phyloP scores from a whole-genome alignment of 2,888 invertebrate genomes.

The Troides helena region DNA sequence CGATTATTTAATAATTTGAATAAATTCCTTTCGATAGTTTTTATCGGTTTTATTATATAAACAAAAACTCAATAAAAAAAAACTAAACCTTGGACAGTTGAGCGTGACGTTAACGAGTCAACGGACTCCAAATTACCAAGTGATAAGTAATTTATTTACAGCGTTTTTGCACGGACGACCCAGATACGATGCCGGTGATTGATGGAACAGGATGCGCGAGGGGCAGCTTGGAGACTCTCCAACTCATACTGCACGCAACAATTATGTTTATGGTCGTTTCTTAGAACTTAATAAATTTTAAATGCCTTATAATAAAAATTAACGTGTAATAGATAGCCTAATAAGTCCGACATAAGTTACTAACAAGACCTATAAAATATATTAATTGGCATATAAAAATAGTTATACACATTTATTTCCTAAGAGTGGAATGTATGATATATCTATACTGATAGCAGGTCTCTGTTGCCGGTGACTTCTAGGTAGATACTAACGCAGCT shows the following conservation, averaged over 20 bases:
- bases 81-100: conserved; percentile 32
- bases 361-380: too few species aligned
- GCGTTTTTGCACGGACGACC: conserved; percentile 46
- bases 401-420: too few species aligned
- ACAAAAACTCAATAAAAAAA: conserved; percentile 30
- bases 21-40: conserved; percentile 7
- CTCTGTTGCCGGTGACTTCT: too few species aligned
- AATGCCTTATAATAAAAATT: conserved; percentile 21
- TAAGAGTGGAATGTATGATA: too few species aligned
- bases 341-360: conserved; percentile 11
- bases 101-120: conserved; percentile 45
- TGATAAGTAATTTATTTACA: conserved; percentile 47
- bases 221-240: conserved; percentile 31
- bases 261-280: conserved; percentile 23
- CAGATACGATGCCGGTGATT: conserved; percentile 47
- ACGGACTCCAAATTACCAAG: conserved; percentile 52
- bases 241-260: conserved; percentile 35
- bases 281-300: conserved; percentile 26
- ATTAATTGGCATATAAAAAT: too few species aligned
- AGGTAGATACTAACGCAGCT: too few species aligned
- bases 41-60: conserved; percentile 15
- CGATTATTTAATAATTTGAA: not conserved
- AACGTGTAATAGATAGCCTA: conserved; percentile 1
- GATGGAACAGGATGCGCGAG: conserved; percentile 48
- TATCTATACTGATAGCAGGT: too few species aligned